Evolutionary conservation across 2,797 vertebrate genomes (phyloP).

Genomic region (Mionectes olivaceus): DNA sequence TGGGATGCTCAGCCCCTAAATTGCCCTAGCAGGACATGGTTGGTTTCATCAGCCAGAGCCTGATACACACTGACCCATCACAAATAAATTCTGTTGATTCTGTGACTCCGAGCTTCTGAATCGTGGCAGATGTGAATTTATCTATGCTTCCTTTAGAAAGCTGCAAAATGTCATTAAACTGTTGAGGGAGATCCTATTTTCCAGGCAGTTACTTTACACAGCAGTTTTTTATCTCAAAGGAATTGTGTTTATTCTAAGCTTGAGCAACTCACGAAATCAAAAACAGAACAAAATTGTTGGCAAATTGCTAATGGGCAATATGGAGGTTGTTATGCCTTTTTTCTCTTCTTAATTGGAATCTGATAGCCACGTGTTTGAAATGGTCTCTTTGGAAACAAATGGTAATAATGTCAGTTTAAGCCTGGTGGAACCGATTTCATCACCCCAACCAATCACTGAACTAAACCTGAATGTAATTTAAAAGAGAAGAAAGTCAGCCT

Average conservation of each 20-base stretch:
- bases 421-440: slow-evolving; percentile 3
- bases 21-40: not conserved
- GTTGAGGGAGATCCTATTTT: slow-evolving; percentile 4
- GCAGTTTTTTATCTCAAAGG: slow-evolving; percentile 15
- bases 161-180: slow-evolving; percentile 2
- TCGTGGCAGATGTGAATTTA: not conserved
- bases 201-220: not conserved
- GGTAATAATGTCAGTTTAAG: not conserved
- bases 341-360: slow-evolving; percentile 5
- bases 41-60: not conserved
- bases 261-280: not conserved
- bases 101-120: not conserved
- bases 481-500: not conserved
- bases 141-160: not conserved
- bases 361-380: slow-evolving; percentile 28
- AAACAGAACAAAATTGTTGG: slow-evolving; percentile 17
- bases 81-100: not conserved
- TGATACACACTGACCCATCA: not conserved
- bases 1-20: not conserved
- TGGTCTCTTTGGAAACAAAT: slow-evolving; percentile 25
- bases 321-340: not conserved
- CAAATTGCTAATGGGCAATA: not conserved
- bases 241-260: slow-evolving; percentile 37
- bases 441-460: not conserved
- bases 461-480: not conserved